Base-by-base conservation (phyloP, 2,797 vertebrate species). In the Chelidonichthys spinosus region DNA sequence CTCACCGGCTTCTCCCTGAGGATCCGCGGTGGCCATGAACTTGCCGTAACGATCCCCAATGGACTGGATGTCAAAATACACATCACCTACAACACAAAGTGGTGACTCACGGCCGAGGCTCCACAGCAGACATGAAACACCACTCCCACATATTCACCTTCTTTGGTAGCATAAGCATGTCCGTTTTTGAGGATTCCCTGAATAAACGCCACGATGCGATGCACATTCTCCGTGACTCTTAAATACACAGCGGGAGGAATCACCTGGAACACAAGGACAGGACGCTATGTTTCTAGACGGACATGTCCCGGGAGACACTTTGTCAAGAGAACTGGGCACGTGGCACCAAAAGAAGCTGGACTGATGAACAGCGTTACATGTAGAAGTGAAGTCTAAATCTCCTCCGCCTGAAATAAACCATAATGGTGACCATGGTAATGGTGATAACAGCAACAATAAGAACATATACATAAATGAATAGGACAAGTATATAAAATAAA, bases 191-290 rank as follows among this genome's bases (percentile, higher is more conserved):
- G 89, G 63, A 99, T 96, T 53, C 89, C 89, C 69, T 97, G 83
- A 46, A 99, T 96, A 63, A 98, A 99, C 2, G 93, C 74, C 33
- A 99, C 83, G 3, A 99, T 98, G 46, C 95, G 95, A 63, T 95
- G 96, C 81, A 99, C 95, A 15, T 97, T 96, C 60, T 99, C 98
- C 0, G 98, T 99, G 56, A 99, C 98, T 86, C 97, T 93, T 70
- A 99, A 82, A 86, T 97, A 98, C 2, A 94, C 94, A 0, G 93
- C 94, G 7, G 98, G 98, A 18, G 97, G 97, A 72, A 95, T 92
- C 39, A 99, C 98, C 98, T 99, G 49, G 43, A 90, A 72, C 47
- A 44, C 25, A 79, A 68, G 0, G 1, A 52, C 13, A 80, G 2
- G 47, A 59, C 0, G 62, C 3, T 18, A 35, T 69, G 14, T 33